Evolutionary conservation across 2,888 invertebrate species (phyloP).

Genomic region (Scrobipalpa atriplicella): DNA sequence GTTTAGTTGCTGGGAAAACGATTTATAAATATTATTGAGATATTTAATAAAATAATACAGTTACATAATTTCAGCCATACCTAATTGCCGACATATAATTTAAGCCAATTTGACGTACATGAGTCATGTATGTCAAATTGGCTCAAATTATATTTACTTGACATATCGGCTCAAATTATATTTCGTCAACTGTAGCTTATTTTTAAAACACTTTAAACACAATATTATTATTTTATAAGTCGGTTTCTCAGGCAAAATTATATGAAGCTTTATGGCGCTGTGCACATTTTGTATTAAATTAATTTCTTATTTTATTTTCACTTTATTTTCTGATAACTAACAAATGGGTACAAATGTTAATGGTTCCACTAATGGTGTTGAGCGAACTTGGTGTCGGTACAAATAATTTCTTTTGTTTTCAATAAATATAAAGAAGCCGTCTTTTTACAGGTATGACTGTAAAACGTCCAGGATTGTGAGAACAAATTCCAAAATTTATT

Average conservation of each 20-base stretch:
- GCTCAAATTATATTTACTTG: too few species aligned
- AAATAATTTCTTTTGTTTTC: slow-evolving; percentile 21
- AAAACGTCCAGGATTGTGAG: slow-evolving; percentile 61
- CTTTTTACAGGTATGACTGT: slow-evolving; percentile 77
- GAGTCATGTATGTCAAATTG: too few species aligned
- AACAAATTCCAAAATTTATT: slow-evolving; percentile 49
- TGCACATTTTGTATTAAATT: slow-evolving; percentile 45
- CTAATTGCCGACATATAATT: too few species aligned
- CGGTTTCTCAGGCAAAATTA: slow-evolving; percentile 41
- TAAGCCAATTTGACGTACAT: too few species aligned
- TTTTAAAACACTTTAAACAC: too few species aligned
- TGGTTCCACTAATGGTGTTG: slow-evolving; percentile 38
- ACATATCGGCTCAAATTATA: not conserved
- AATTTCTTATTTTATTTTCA: slow-evolving; percentile 41
- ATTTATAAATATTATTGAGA: not conserved
- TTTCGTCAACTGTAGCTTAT: not conserved
- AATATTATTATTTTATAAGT: too few species aligned
- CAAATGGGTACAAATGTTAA: slow-evolving; percentile 38
- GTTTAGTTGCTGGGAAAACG: slow-evolving; percentile 24
- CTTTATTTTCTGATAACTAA: slow-evolving; percentile 49
- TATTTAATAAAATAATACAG: too few species aligned
- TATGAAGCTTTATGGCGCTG: slow-evolving; percentile 41
- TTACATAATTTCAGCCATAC: too few species aligned
- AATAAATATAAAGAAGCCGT: slow-evolving; percentile 48
- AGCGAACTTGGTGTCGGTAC: slow-evolving; percentile 46